These are phyloP conservation scores for Erpobdella octoculata DNA, from an alignment of 2,888 invertebrate genomes.

Conservation along the genomic window DNA sequence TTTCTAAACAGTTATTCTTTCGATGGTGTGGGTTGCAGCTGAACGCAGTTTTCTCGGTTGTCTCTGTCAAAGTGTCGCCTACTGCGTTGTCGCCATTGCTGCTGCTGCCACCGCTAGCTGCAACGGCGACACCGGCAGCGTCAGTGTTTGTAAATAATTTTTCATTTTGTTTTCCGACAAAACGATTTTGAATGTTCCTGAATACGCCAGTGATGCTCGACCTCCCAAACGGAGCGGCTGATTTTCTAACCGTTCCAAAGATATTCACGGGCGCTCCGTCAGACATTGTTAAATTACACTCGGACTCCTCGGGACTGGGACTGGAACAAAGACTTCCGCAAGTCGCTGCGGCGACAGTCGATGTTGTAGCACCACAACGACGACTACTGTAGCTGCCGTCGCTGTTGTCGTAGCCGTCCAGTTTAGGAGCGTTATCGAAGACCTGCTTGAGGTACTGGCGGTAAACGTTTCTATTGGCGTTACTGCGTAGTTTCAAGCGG, in stretches of 20 bases:
- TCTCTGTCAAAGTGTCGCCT: not conserved
- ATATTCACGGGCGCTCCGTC: slow-evolving; percentile 2
- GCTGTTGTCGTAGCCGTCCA: slow-evolving; percentile 3
- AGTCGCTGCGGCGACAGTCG: too few species aligned
- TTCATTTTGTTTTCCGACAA: not conserved
- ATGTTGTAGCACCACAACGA: too few species aligned
- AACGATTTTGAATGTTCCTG: not conserved
- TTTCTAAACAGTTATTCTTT: too few species aligned
- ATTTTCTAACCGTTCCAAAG: slow-evolving; percentile 5
- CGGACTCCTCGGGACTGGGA: not conserved
- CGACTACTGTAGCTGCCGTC: not conserved
- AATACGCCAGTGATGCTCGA: not conserved
- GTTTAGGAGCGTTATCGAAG: not conserved
- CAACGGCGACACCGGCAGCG: too few species aligned
- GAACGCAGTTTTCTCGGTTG: not conserved
- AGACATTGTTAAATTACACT: not conserved
- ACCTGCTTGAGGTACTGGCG: slow-evolving; percentile 5
- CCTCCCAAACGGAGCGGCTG: not conserved
- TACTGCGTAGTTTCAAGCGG: not conserved
- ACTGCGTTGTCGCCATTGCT: not conserved
- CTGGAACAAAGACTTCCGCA: slow-evolving; percentile 9
- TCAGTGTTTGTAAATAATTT: not conserved
- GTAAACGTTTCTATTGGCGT: not conserved
- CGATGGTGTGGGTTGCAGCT: not conserved
- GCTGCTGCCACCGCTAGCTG: not conserved